Evolutionary conservation across 1,140 invertebrate species (phyloP), one percentile per base, ranked within the genome.

Genomic region (Druon quercuslanigerum): DNA sequence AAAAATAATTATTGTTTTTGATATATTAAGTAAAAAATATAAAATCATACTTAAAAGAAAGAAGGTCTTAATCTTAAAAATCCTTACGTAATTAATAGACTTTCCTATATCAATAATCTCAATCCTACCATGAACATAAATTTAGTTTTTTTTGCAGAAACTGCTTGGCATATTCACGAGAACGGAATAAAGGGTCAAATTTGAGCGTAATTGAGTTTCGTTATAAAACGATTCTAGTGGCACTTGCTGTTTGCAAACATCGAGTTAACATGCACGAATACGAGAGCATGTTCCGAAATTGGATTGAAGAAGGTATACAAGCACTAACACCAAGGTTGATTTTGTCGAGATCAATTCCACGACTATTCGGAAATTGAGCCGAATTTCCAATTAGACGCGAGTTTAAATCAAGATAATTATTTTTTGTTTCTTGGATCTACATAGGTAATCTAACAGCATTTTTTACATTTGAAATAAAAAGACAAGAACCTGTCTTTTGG

Each of bases 241-340:
- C 20, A 66, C 25, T 66, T 66, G 20, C 20, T 66, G 20, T 66
- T 66, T 25, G 40, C 57, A 66, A 66, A 66, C 57, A 66, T 33
- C 19, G 57, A 66, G 57, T 66, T 66, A 66, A 66, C 20, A 66
- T 66, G 57, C 57, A 66, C 57, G 25, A 66, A 66, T 66, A 33
- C 19, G 57, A 66, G 25, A 25, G 20, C 40, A 66, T 33, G 57
- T 66, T 66, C 57, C 40, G 57, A 66, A 66, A 66, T 66, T 66
- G 57, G 25, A 66, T 66, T 66, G 20, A 66, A 66, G 57, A 66
- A 33, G 57, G 57, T 33, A 11, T 25, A 13, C 57, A 66, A 25
- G 20, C 57, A 66, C 57, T 66, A 66, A 66, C 16, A 12, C 57
- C 25, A 66, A 66, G 20, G 20, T 66, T 33, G 20, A 66, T 66